Percentiles rank a stretch among this genome's conserved stretches.
These are phyloP conservation scores for Arge pagana DNA, from an alignment of 2,888 invertebrate species.

Conservation along the genomic window DNA sequence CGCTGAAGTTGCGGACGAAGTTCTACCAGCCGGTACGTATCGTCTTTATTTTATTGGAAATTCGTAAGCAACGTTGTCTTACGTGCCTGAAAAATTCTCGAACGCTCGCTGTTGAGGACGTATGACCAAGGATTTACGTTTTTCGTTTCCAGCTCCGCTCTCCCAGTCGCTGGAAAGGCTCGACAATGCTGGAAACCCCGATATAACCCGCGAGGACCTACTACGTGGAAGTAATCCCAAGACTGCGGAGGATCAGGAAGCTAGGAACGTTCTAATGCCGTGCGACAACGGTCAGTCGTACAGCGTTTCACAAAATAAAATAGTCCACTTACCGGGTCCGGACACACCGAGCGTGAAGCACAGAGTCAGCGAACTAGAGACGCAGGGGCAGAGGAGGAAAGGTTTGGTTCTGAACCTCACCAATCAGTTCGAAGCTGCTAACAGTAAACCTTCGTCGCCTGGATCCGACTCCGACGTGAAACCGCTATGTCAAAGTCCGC, in stretches of 20 bases:
- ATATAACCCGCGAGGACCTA: slow-evolving; percentile 52
- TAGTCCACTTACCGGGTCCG: slow-evolving; percentile 77
- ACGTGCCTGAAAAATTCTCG: background rate
- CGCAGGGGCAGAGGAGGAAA: slow-evolving; percentile 58
- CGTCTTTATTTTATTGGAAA: background rate
- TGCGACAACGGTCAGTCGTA: slow-evolving; percentile 85
- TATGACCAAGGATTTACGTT: background rate
- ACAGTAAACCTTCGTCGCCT: slow-evolving; percentile 55
- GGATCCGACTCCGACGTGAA: slow-evolving; percentile 38
- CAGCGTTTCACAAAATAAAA: slow-evolving; percentile 90
- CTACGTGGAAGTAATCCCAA: slow-evolving; percentile 50
- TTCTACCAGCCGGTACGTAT: slow-evolving; percentile 58
- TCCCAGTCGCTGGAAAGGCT: slow-evolving; percentile 74
- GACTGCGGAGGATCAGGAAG: slow-evolving; percentile 61
- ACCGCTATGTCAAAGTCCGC: slow-evolving; percentile 20
- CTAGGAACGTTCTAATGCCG: slow-evolving; percentile 82
- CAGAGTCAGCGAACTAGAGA: slow-evolving; percentile 75
- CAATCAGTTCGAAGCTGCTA: slow-evolving; percentile 62
- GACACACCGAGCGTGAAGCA: slow-evolving; percentile 62
- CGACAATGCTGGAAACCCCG: slow-evolving; percentile 49
- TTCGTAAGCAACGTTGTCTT: background rate
- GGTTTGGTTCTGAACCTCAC: slow-evolving; percentile 64
- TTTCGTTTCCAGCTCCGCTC: slow-evolving; percentile 58
- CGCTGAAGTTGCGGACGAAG: slow-evolving; percentile 65
- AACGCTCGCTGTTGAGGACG: too few species aligned